phyloP scores from a whole-genome alignment of 2,113 vertebrate species.

The Cromileptes altivelis region DNA sequence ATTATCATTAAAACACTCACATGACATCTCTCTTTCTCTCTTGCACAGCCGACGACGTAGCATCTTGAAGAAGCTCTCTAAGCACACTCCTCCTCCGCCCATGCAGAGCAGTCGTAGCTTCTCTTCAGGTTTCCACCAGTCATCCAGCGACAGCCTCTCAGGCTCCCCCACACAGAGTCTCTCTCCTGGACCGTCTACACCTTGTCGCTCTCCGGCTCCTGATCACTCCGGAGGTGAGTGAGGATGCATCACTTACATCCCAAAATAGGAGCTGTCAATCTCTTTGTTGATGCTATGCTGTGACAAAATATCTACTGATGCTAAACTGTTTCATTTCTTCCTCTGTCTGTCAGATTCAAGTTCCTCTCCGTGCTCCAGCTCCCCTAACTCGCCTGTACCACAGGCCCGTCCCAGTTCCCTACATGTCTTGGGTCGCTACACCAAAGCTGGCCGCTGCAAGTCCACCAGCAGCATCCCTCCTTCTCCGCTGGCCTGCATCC shows the following conservation, averaged over 20 bases:
- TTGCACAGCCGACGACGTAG: conserved; percentile 83
- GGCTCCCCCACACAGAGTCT: conserved; percentile 94
- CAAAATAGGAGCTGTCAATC: background rate
- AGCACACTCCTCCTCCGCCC: conserved; percentile 86
- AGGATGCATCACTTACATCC: background rate
- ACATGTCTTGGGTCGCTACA: conserved; percentile 91
- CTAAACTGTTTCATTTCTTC: background rate
- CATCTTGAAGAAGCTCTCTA: conserved; percentile 93
- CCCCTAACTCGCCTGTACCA: conserved; percentile 91
- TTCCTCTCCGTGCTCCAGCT: conserved; percentile 93
- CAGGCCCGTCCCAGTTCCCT: conserved; percentile 94
- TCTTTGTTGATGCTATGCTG: background rate
- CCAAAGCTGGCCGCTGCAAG: conserved; percentile 92
- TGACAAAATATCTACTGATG: background rate
- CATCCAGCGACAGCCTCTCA: conserved; percentile 93
- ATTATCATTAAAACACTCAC: background rate
- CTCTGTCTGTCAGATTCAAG: conserved; percentile 86
- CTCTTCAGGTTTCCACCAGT: conserved; percentile 94
- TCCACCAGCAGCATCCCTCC: conserved; percentile 95
- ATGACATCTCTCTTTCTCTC: background rate
- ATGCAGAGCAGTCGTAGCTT: conserved; percentile 95
- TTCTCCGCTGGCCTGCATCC: conserved; percentile 93
- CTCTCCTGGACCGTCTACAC: conserved; percentile 89
- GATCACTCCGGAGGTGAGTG: conserved; percentile 88
- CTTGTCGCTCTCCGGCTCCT: conserved; percentile 89